These are phyloP conservation scores for Psilopsiagon aurifrons DNA, from an alignment of 2,113 vertebrate genomes.

Conservation along the genomic window DNA sequence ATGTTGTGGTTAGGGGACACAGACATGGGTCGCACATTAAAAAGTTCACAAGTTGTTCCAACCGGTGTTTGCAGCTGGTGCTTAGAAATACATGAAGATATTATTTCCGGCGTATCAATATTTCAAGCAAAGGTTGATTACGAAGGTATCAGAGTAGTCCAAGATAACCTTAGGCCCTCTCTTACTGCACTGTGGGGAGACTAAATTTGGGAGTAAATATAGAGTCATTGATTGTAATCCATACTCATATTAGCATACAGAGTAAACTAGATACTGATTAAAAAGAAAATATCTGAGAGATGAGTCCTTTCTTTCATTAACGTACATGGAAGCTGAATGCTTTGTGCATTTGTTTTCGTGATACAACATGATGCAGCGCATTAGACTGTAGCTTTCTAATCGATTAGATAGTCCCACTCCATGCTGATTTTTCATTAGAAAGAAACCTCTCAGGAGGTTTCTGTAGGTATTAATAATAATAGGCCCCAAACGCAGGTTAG, in stretches of 20 bases:
- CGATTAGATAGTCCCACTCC: not conserved
- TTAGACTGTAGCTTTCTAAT: not conserved
- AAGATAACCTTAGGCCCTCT: not conserved
- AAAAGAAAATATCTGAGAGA: not conserved
- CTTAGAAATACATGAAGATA: not conserved
- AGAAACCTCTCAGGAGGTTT: not conserved
- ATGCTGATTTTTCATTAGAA: not conserved
- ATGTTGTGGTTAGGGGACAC: not conserved
- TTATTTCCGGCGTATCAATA: not conserved
- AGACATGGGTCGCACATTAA: not conserved
- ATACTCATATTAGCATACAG: not conserved
- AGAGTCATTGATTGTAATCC: not conserved
- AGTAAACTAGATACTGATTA: not conserved
- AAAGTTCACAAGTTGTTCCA: not conserved
- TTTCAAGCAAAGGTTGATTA: not conserved
- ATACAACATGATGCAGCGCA: not conserved
- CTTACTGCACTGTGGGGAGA: not conserved
- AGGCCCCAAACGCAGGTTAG: not conserved
- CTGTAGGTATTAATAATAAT: not conserved
- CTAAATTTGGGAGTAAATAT: not conserved
- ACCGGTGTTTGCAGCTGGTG: not conserved
- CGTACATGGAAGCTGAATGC: not conserved
- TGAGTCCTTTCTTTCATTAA: not conserved
- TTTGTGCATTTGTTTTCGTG: not conserved
- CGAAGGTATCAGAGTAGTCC: not conserved